Percentiles rank a stretch among this genome's conserved stretches.
phyloP scores from a whole-genome alignment of 2,797 vertebrate species.

The Sebastes hubbsi region DNA sequence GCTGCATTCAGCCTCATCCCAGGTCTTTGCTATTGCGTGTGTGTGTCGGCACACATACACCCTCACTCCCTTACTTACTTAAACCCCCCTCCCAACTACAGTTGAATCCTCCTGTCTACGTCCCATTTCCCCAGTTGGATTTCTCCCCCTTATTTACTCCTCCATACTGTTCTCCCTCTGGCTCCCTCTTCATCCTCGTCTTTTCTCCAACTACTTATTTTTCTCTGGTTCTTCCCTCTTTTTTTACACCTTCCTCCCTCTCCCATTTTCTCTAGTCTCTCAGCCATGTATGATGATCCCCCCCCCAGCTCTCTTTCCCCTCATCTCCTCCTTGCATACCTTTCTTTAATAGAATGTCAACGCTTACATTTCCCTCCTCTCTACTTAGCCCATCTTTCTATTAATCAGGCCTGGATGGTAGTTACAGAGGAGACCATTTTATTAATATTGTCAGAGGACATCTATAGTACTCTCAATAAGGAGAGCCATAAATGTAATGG shows the following conservation, averaged over 20 bases:
- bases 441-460: constrained; percentile 13
- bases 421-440: constrained; percentile 10
- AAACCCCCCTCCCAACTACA: constrained; percentile 37
- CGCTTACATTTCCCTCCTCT: constrained; percentile 43
- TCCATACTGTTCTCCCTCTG: constrained; percentile 63
- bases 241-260: constrained; percentile 11
- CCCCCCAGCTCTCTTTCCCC: constrained; percentile 40
- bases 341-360: constrained; percentile 61
- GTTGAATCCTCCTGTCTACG: constrained; percentile 53
- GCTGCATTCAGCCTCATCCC: constrained; percentile 78
- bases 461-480: not conserved
- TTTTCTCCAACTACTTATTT: constrained; percentile 55
- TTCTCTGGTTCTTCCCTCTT: constrained; percentile 24
- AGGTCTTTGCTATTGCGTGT: constrained; percentile 69
- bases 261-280: constrained; percentile 39
- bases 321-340: constrained; percentile 40
- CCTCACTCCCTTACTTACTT: constrained; percentile 3
- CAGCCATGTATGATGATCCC: constrained; percentile 48
- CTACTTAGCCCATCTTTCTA: constrained; percentile 27
- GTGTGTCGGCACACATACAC: constrained; percentile 16
- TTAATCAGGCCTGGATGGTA: constrained; percentile 37
- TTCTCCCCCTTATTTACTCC: constrained; percentile 70
- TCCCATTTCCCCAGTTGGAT: constrained; percentile 60
- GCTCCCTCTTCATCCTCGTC: constrained; percentile 55
- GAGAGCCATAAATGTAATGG: not conserved